Evolutionary conservation across 2,113 vertebrate genomes (phyloP).

Genomic region (Silurus meridionalis): DNA sequence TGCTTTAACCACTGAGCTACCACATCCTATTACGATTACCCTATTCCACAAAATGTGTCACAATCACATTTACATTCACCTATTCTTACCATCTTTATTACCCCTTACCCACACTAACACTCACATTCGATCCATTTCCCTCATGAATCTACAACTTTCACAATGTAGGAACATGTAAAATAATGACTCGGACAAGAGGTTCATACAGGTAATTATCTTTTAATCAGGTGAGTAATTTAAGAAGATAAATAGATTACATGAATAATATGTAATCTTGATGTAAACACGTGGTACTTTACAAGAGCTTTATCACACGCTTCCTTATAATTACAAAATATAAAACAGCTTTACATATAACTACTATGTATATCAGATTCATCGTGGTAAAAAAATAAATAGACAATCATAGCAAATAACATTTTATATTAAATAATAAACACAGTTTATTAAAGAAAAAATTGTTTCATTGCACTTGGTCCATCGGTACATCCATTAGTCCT

Average conservation of each 20-base stretch:
- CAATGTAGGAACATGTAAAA: too few species aligned
- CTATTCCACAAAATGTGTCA: too few species aligned
- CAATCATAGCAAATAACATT: background rate
- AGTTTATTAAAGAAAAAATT: background rate
- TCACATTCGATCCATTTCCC: too few species aligned
- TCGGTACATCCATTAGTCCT: background rate
- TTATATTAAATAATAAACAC: background rate
- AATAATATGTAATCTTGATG: too few species aligned
- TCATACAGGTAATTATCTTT: background rate
- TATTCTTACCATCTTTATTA: too few species aligned
- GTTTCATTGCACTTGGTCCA: background rate
- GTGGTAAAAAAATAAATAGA: background rate
- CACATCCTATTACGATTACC: too few species aligned
- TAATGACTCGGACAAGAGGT: background rate
- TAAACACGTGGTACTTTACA: background rate
- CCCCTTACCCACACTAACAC: background rate
- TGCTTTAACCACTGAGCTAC: too few species aligned
- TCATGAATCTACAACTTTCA: background rate
- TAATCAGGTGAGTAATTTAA: background rate
- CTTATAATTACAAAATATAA: background rate
- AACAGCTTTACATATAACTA: background rate
- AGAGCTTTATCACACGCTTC: background rate
- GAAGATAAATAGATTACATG: too few species aligned
- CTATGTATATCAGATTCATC: background rate
- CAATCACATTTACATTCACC: background rate